These are phyloP conservation scores for Gila robusta DNA, from an alignment of 2,797 vertebrate genomes.

Conservation along the genomic window DNA sequence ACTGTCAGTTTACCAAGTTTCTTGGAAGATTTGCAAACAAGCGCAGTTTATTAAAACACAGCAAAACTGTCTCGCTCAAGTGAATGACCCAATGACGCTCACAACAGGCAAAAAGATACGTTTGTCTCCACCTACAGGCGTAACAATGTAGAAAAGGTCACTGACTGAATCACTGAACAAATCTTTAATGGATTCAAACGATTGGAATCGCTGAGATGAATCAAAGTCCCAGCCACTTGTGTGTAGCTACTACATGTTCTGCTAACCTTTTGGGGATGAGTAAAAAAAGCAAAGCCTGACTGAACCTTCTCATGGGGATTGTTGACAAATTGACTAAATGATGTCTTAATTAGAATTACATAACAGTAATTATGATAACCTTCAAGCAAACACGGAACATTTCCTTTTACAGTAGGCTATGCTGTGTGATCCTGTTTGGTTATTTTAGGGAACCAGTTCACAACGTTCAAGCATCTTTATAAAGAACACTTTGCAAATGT, in stretches of 20 bases:
- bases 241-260: neutral
- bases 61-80: neutral
- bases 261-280: neutral
- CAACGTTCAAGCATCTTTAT: neutral
- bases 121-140: neutral
- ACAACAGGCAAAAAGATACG: neutral
- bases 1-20: neutral
- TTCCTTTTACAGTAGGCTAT: neutral
- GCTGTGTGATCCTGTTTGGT: neutral
- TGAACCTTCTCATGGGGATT: neutral
- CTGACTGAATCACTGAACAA: neutral
- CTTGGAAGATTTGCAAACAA: neutral
- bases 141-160: neutral
- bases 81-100: neutral
- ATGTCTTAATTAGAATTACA: neutral
- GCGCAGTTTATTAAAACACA: neutral
- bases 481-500: neutral
- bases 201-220: neutral
- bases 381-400: neutral
- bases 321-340: neutral
- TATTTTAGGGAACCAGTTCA: neutral
- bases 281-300: constrained; percentile 1
- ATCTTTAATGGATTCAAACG: neutral
- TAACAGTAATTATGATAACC: neutral
- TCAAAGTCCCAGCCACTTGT: neutral